Percentiles rank a stretch among this genome's conserved stretches.
Conservation (phyloP, 2,113 vertebrate genomes). For the Columba livia region DNA sequence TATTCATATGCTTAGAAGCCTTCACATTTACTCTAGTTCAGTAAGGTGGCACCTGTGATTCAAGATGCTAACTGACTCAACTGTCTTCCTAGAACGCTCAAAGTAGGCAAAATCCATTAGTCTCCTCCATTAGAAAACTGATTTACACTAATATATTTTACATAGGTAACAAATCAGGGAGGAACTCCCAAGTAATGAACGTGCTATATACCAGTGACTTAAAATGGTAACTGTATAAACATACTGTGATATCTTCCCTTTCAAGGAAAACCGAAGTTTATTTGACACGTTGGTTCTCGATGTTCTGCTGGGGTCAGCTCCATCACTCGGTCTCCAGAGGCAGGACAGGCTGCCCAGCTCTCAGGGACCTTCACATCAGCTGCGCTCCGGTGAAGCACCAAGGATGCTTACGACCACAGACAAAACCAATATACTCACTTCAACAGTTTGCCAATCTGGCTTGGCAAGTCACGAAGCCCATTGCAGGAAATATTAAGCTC, state of each 20-base stretch:
- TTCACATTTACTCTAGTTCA: neutral
- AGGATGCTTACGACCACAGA: neutral
- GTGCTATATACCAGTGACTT: neutral
- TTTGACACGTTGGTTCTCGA: neutral
- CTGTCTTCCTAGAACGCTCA: neutral
- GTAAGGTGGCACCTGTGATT: neutral
- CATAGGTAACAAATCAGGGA: neutral
- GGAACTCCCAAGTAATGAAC: neutral
- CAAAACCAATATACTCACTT: conserved; percentile 78
- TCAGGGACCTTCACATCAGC: neutral
- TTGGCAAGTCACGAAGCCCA: conserved; percentile 82
- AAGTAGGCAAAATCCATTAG: neutral
- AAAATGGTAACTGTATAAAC: neutral
- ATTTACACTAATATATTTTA: neutral
- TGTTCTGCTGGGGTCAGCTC: neutral
- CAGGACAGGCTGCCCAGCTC: neutral
- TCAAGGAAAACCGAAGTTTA: neutral
- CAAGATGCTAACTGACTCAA: neutral
- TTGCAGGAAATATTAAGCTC: conserved; percentile 95
- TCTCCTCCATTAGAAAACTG: neutral
- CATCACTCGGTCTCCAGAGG: neutral
- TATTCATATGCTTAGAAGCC: neutral
- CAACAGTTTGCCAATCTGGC: conserved; percentile 84
- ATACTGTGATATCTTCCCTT: neutral
- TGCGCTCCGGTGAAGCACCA: neutral